phyloP scores from a whole-genome alignment of 2,113 vertebrate genomes.

The Emydocephalus ijimae region DNA sequence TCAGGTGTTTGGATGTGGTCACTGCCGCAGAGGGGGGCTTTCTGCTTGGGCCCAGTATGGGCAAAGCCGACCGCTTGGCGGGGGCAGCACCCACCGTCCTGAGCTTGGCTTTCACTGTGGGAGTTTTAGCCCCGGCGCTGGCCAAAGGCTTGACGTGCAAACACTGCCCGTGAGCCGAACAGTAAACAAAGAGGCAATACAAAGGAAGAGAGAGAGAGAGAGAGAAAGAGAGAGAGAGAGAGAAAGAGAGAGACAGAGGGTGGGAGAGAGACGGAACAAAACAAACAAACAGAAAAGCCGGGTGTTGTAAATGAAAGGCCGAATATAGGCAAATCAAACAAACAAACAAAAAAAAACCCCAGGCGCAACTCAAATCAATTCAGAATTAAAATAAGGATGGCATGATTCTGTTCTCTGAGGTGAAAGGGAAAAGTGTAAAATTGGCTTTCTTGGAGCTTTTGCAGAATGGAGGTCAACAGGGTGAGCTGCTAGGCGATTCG shows the following conservation, averaged over 20 bases:
- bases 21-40: slow-evolving; percentile 65
- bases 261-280: slow-evolving; percentile 45
- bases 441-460: too few species aligned
- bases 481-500: too few species aligned
- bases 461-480: too few species aligned
- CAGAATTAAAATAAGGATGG: slow-evolving; percentile 40
- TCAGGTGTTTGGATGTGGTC: slow-evolving; percentile 65
- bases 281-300: neutral
- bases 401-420: too few species aligned
- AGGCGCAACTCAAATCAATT: slow-evolving; percentile 43
- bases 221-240: too few species aligned
- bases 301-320: slow-evolving; percentile 60
- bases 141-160: slow-evolving; percentile 71
- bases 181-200: slow-evolving; percentile 46
- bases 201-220: slow-evolving; percentile 37
- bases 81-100: slow-evolving; percentile 45
- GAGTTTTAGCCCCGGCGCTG: slow-evolving; percentile 66
- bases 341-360: neutral
- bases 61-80: slow-evolving; percentile 72
- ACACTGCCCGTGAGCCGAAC: slow-evolving; percentile 31
- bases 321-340: slow-evolving; percentile 13
- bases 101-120: slow-evolving; percentile 72
- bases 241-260: too few species aligned
- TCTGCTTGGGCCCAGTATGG: slow-evolving; percentile 74
- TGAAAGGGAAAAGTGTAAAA: too few species aligned